Evolutionary conservation across 2,797 vertebrate genomes (phyloP), one percentile per base, ranked within the genome.

Genomic region (Schizopygopsis pylzovi): DNA sequence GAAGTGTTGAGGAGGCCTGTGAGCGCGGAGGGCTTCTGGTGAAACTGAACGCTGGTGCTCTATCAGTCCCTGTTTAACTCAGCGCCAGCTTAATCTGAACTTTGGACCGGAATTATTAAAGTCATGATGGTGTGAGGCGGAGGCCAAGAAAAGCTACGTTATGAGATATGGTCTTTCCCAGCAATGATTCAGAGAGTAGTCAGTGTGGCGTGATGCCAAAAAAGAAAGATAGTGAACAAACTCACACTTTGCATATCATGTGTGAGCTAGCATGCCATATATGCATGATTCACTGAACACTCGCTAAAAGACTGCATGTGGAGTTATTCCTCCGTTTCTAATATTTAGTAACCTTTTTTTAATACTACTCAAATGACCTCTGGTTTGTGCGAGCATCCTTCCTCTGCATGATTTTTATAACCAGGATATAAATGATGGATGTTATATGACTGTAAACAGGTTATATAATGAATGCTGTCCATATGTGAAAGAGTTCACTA

Each of bases 61-160:
- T 81, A 20, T 8, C 0, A 13, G 49, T 15, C 61, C 67, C 0
- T 1, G 4, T 68, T 85, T 93, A 92, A 83, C 90, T 67, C n/a
- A 6, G 54, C 1, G 13, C 16, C 6, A 15, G 0, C 6, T 18
- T 15, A 18, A 1, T 15, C 1, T 89, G 91, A 91, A 37, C 94
- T 92, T 94, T 92, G 91, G 90, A 95, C 94, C 84, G 20, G 20
- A 49, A 91, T 92, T 92, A 93, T 87, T 72, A 79, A 39, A 2
- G n/a, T n/a, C 63, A 18, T 61, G 67, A 37, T 13, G 12, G 4
- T 39, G 25, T 72, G 28, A 67, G 67, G n/a, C 11, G 25, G 20
- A 71, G 39, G n/a, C 15, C 28, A 0, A 15, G 28, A 20, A 39
- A 41, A 9, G 28, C 41, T 80, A 52, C 4, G 54, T 79, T 28